phyloP scores from a whole-genome alignment of 2,797 vertebrate genomes.

The Spheniscus humboldti region DNA sequence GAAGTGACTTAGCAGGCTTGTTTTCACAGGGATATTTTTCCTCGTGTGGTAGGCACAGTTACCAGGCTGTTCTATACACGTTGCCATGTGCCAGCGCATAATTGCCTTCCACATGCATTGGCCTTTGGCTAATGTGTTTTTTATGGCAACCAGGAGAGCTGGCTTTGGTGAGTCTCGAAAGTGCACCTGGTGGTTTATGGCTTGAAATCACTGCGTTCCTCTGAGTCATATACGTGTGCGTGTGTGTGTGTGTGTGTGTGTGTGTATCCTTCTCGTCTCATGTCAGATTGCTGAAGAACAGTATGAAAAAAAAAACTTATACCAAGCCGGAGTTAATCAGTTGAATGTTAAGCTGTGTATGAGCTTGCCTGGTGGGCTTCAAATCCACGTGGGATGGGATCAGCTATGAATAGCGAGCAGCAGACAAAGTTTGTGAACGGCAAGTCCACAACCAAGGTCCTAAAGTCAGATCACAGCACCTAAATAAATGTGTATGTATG shows the following conservation, averaged over 20 bases:
- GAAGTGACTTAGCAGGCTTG: constrained; percentile 36
- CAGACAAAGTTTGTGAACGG: background rate
- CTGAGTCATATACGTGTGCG: background rate
- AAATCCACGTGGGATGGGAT: background rate
- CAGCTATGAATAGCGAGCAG: background rate
- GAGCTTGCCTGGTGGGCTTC: background rate
- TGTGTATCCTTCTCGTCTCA: background rate
- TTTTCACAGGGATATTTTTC: constrained; percentile 57
- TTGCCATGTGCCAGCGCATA: constrained; percentile 37
- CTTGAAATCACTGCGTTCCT: background rate
- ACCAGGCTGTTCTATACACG: constrained; percentile 10
- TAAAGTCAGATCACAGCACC: background rate
- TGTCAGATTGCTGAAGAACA: background rate
- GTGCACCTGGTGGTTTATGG: constrained; percentile 51
- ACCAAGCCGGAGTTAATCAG: background rate
- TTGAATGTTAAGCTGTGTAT: background rate
- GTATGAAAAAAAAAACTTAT: background rate
- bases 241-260: background rate
- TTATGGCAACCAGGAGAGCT: constrained; percentile 56
- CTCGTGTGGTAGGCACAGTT: constrained; percentile 47
- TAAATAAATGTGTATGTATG: background rate
- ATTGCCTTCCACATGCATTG: constrained; percentile 41
- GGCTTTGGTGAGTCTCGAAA: constrained; percentile 48
- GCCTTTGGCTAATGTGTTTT: constrained; percentile 64
- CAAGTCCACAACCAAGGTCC: background rate